phyloP scores from a whole-genome alignment of 2,888 invertebrate genomes.

The Microplitis deprimator region DNA sequence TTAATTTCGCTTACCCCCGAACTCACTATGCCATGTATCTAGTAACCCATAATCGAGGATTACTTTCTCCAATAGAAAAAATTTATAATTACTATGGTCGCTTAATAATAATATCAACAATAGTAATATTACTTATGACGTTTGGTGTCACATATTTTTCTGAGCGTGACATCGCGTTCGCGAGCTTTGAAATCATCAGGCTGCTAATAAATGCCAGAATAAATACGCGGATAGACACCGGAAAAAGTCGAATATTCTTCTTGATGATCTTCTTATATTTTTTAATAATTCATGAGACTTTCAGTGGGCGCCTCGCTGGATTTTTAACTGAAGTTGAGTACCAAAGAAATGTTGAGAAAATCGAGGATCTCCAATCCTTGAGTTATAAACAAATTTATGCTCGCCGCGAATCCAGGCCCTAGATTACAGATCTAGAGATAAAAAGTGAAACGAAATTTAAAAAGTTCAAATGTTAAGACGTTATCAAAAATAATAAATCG shows the following conservation, averaged over 20 bases:
- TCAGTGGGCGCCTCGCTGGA: conserved; percentile 3
- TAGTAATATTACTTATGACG: background rate
- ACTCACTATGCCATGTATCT: background rate
- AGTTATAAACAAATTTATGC: conserved; percentile 3
- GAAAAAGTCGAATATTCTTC: conserved; percentile 7
- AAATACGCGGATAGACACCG: background rate
- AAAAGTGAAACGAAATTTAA: background rate
- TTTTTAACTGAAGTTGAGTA: conserved; percentile 8
- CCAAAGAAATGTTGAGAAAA: background rate
- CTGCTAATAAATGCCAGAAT: conserved; percentile 14
- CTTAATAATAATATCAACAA: background rate
- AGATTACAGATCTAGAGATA: background rate
- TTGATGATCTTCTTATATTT: conserved; percentile 14
- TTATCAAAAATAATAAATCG: background rate
- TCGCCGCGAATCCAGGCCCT: background rate
- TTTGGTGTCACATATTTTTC: background rate
- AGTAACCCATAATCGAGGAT: conserved; percentile 1
- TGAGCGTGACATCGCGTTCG: background rate
- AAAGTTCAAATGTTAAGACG: background rate
- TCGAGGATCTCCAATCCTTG: conserved; percentile 1
- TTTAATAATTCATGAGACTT: conserved; percentile 18
- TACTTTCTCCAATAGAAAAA: background rate
- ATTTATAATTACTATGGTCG: conserved; percentile 17
- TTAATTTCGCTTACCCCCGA: background rate
- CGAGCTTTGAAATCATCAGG: conserved; percentile 1